A percentile compares a stretch with the other conserved stretches of the same genome.
Evolutionary conservation across 2,113 vertebrate species (phyloP).

Genomic region (Maccullochella peelii): DNA sequence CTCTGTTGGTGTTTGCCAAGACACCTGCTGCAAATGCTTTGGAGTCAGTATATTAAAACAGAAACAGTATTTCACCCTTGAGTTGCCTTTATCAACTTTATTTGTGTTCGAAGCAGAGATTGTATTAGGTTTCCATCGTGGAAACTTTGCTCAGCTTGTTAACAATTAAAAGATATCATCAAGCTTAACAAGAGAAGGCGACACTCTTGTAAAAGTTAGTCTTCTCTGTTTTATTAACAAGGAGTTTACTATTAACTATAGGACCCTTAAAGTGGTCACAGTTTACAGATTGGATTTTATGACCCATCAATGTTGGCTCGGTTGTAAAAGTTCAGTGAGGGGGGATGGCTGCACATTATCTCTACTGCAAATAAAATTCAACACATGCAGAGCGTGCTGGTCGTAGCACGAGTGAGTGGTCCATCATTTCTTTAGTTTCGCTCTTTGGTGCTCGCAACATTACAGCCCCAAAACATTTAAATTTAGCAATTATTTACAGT

Average conservation of each 20-base stretch:
- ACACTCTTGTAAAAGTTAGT: slow-evolving; percentile 57
- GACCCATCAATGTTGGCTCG: slow-evolving; percentile 49
- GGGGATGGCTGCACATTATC: slow-evolving; percentile 15
- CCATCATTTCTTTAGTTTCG: background rate
- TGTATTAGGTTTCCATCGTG: slow-evolving; percentile 66
- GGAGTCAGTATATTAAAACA: background rate
- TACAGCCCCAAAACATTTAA: background rate
- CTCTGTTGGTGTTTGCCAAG: slow-evolving; percentile 5
- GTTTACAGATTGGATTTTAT: slow-evolving; percentile 73
- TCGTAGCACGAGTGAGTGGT: no score
- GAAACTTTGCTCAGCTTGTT: slow-evolving; percentile 62
- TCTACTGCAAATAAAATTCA: slow-evolving; percentile 16
- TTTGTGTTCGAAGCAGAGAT: slow-evolving; percentile 5
- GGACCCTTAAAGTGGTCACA: slow-evolving; percentile 69
- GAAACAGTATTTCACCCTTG: background rate
- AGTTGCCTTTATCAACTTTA: slow-evolving; percentile 1
- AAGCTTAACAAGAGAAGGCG: slow-evolving; percentile 50
- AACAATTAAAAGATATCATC: slow-evolving; percentile 58
- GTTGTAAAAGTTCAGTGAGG: slow-evolving; percentile 49
- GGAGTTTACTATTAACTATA: slow-evolving; percentile 71
- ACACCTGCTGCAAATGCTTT: slow-evolving; percentile 53
- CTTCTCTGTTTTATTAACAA: slow-evolving; percentile 70
- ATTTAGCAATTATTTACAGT: background rate
- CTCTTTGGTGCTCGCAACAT: no score
- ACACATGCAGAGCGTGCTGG: background rate